A percentile compares a stretch with the other conserved stretches of the same genome.
Conservation (phyloP, 2,888 invertebrate species). For the Psylliodes chrysocephalus region DNA sequence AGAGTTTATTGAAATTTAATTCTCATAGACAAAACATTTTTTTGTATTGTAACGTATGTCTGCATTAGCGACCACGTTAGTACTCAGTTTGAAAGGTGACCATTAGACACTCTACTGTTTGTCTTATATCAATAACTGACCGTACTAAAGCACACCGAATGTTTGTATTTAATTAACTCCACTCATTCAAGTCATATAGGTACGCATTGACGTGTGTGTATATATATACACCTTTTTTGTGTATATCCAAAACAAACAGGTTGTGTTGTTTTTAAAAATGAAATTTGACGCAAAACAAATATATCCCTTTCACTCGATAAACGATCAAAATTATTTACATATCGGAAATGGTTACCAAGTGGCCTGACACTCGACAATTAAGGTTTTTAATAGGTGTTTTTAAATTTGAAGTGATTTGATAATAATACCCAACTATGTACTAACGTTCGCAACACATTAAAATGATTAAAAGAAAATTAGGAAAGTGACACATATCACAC, state of each 20-base stretch:
- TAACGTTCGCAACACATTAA: too few relatives aligned
- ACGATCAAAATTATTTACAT: background rate
- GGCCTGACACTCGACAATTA: too few relatives aligned
- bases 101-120: constrained; percentile 9
- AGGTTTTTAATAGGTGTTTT: too few relatives aligned
- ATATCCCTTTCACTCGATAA: background rate
- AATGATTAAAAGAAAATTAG: too few relatives aligned
- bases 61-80: too few relatives aligned
- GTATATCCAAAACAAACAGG: constrained; percentile 1
- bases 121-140: constrained; percentile 4
- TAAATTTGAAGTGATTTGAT: too few relatives aligned
- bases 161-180: constrained; percentile 9
- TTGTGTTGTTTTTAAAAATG: constrained; percentile 10
- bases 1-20: too few relatives aligned
- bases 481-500: too few relatives aligned
- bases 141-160: background rate
- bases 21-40: too few relatives aligned
- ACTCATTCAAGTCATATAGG: background rate
- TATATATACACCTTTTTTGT: background rate
- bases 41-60: too few relatives aligned
- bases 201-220: background rate
- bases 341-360: background rate
- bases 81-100: constrained; percentile 1
- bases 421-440: too few relatives aligned
- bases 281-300: constrained; percentile 10